Evolutionary conservation across 2,797 vertebrate species (phyloP).

Genomic region (Monodelphis domestica): DNA sequence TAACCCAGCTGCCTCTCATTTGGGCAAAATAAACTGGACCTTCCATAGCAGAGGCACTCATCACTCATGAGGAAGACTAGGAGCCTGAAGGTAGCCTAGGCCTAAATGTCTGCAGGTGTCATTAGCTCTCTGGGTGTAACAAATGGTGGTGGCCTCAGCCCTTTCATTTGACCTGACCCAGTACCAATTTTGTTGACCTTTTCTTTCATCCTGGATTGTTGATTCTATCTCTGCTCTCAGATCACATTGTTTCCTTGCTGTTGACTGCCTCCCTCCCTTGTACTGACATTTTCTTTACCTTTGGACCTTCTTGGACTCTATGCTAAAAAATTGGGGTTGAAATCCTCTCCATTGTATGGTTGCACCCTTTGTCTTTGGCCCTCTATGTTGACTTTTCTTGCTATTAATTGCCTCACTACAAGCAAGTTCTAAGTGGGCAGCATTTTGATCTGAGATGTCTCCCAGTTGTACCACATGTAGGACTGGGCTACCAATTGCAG

Average conservation of each 20-base stretch:
- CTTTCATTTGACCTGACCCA: background rate
- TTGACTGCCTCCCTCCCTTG: background rate
- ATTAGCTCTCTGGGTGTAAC: background rate
- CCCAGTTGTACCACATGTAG: background rate
- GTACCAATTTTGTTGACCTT: background rate
- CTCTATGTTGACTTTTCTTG: background rate
- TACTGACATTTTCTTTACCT: background rate
- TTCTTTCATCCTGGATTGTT: background rate
- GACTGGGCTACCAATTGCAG: background rate
- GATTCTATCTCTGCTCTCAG: background rate
- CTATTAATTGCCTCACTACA: background rate
- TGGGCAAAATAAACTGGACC: background rate
- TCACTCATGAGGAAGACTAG: background rate
- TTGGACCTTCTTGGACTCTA: background rate
- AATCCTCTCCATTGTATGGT: background rate
- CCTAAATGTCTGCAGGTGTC: background rate
- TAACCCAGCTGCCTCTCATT: background rate
- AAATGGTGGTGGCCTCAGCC: background rate
- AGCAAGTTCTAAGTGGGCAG: background rate
- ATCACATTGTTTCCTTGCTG: background rate
- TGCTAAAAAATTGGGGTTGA: background rate
- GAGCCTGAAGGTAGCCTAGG: background rate
- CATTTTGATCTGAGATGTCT: background rate
- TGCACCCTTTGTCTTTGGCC: background rate
- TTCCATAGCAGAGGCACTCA: background rate